Base-by-base conservation (phyloP, 2,888 invertebrate genomes). In the Flexamia atlantica region DNA sequence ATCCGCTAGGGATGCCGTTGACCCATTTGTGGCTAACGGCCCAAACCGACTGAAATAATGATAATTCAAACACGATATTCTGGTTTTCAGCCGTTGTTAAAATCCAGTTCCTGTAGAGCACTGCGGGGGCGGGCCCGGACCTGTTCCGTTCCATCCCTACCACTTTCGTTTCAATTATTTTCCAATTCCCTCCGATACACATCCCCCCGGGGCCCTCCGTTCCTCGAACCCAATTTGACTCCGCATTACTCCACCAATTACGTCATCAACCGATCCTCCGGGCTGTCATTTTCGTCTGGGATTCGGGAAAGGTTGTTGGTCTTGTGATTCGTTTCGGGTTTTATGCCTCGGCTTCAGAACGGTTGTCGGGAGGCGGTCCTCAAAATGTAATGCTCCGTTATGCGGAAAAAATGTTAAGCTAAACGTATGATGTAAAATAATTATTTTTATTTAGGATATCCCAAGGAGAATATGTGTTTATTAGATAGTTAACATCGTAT, bases 21-120 rank as follows among this genome's bases (percentile, higher is more conserved):
- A 80, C 83, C 83, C 76, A 83, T 83, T 79, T 83, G 60, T 40
- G 42, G 76, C 60, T 82, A 82, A 53, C 82, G 72, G 82, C 81
- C 72, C 83, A 74, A 53, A 64, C 79, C 28, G 28, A 42, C 64
- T 79, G 68, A 82, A 82, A 84, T 79, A 84, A 84, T 82, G 84
- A 76, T 84, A 84, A 84, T 84, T 84, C 84, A 82, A 84, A 84
- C 84, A 82, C 76, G 84, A 84, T 84, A 84, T 84, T 84, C 84
- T 82, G 84, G 84, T 84, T 84, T 84, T 64, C 81, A 81, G 64
- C 81, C 72, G 84, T 82, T 81, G 84, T 84, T 84, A 84, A 46
- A 84, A 81, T 84, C 84, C 84, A 82, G 84, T 84, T 84, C 42
- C 82, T 60, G 84, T 84, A 84, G 25, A 14, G 84, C 82, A 82